Evolutionary conservation across 2,113 vertebrate genomes (phyloP).

Genomic region (Miniopterus natalensis): DNA sequence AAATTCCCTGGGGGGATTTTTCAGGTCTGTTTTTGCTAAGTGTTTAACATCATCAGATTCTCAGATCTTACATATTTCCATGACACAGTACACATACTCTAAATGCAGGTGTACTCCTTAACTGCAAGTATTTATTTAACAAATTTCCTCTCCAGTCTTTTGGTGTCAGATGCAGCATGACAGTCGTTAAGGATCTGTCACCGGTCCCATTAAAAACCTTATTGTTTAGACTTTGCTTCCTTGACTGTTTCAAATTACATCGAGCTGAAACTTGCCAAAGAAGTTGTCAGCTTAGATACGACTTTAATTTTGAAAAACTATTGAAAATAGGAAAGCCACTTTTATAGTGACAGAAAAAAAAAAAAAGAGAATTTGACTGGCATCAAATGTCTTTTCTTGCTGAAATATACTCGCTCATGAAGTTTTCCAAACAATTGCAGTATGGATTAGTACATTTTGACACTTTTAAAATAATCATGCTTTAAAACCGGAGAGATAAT

Average conservation of each 20-base stretch:
- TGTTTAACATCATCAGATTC: slow-evolving; percentile 48
- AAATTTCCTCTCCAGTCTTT: slow-evolving; percentile 71
- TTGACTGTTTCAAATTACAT: slow-evolving; percentile 79
- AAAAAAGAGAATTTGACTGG: slow-evolving; percentile 67
- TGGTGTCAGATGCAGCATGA: slow-evolving; percentile 70
- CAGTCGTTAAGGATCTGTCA: slow-evolving; percentile 80
- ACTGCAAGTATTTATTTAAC: slow-evolving; percentile 68
- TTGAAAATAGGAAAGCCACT: slow-evolving; percentile 76
- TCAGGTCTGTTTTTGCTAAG: slow-evolving; percentile 63
- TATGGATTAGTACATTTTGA: slow-evolving; percentile 77
- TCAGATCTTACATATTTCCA: slow-evolving; percentile 62
- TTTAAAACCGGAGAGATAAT: slow-evolving; percentile 74
- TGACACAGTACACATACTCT: slow-evolving; percentile 36
- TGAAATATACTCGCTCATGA: slow-evolving; percentile 66
- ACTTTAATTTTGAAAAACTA: slow-evolving; percentile 81
- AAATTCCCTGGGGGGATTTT: slow-evolving; percentile 70
- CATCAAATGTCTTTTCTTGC: slow-evolving; percentile 70
- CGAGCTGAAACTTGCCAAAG: slow-evolving; percentile 79
- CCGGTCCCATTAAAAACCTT: slow-evolving; percentile 72
- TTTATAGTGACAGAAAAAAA: slow-evolving; percentile 73
- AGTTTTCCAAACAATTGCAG: slow-evolving; percentile 75
- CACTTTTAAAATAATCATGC: slow-evolving; percentile 75
- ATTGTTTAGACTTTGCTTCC: slow-evolving; percentile 80
- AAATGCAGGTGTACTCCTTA: slow-evolving; percentile 70
- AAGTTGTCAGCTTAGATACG: slow-evolving; percentile 79